A percentile compares a stretch with the other conserved stretches of the same genome.
Evolutionary conservation across 2,888 invertebrate species (phyloP).

Genomic region (Hydropsyche betteni): DNA sequence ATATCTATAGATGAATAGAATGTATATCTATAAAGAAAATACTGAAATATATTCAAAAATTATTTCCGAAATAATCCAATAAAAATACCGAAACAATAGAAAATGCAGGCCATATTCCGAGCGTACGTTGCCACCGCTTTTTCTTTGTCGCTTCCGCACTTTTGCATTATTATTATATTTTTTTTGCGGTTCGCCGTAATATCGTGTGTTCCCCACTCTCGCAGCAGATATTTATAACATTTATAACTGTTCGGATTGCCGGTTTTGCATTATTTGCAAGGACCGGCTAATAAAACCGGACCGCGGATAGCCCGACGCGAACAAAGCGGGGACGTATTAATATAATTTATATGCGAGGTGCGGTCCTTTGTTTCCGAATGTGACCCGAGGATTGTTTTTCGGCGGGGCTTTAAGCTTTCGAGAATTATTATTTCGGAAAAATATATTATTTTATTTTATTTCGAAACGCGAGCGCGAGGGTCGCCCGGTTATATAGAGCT

Average conservation of each 20-base stretch:
- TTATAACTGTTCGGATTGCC: slow-evolving; percentile 29
- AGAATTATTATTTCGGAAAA: no score
- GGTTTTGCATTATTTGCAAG: slow-evolving; percentile 26
- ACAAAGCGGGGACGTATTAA: slow-evolving; percentile 28
- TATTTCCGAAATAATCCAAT: no score
- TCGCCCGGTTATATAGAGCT: no score
- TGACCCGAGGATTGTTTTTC: slow-evolving; percentile 3
- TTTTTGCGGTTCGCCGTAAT: neutral
- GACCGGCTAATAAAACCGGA: slow-evolving; percentile 24
- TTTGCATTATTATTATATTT: neutral
- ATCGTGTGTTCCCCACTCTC: neutral
- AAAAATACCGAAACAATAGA: no score
- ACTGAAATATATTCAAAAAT: no score
- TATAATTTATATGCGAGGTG: slow-evolving; percentile 26
- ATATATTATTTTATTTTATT: no score
- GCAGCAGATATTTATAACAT: slow-evolving; percentile 19
- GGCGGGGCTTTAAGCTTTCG: no score
- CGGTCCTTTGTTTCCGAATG: slow-evolving; percentile 8
- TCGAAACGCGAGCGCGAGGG: no score
- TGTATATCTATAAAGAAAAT: no score
- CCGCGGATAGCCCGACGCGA: slow-evolving; percentile 22
- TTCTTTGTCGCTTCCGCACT: neutral
- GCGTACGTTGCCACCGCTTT: neutral
- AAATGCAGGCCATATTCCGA: no score
- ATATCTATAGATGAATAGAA: no score